A percentile compares a stretch with the other conserved stretches of the same genome.
Evolutionary conservation across 2,888 invertebrate genomes (phyloP).

Genomic region (Caenorhabditis doughertyi): DNA sequence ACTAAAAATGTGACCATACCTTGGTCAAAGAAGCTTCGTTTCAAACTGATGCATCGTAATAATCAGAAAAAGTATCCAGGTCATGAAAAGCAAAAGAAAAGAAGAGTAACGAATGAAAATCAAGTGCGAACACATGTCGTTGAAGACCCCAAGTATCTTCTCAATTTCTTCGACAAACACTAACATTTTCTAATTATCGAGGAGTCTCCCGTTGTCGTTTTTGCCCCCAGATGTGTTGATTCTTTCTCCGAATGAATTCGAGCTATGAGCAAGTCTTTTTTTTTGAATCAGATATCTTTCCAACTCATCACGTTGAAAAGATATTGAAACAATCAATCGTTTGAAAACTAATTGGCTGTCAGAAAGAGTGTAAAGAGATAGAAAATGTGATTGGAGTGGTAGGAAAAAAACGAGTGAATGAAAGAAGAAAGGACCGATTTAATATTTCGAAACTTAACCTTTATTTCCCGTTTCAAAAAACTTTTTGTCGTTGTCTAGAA

Average conservation of each 20-base stretch:
- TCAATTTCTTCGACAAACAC: slow-evolving; percentile 38
- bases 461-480: slow-evolving; percentile 40
- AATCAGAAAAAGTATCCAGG: neutral
- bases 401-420: slow-evolving; percentile 18
- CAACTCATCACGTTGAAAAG: neutral
- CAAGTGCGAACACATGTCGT: slow-evolving; percentile 59
- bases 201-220: neutral
- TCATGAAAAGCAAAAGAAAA: slow-evolving; percentile 14
- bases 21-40: slow-evolving; percentile 4
- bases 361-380: slow-evolving; percentile 10
- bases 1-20: too few relatives aligned
- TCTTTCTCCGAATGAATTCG: slow-evolving; percentile 3
- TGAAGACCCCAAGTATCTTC: slow-evolving; percentile 13
- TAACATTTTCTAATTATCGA: slow-evolving; percentile 46
- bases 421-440: slow-evolving; percentile 11
- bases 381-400: neutral
- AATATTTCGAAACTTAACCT: slow-evolving; percentile 53
- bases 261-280: slow-evolving; percentile 9
- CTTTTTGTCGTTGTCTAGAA: slow-evolving; percentile 44
- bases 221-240: slow-evolving; percentile 43
- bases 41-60: neutral
- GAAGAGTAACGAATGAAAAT: slow-evolving; percentile 16
- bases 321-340: slow-evolving; percentile 56
- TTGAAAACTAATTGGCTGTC: slow-evolving; percentile 57
- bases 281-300: neutral